These are phyloP conservation scores for Aphidius colemani DNA, from an alignment of 2,888 invertebrate genomes.

Conservation along the genomic window DNA sequence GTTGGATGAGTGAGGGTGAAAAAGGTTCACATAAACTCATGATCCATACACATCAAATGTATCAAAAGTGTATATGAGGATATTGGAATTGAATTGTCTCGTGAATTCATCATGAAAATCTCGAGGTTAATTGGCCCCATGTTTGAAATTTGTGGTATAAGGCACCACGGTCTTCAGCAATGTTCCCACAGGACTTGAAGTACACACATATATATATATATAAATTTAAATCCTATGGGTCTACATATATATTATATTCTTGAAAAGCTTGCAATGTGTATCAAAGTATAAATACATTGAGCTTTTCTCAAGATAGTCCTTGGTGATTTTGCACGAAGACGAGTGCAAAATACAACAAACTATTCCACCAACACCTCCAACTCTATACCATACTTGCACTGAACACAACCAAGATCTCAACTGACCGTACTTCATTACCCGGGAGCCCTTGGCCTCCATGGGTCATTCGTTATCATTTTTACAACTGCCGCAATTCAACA, in stretches of 20 bases:
- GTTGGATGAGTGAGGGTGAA: constrained; percentile 23
- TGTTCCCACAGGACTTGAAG: constrained; percentile 22
- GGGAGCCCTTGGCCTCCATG: constrained; percentile 51
- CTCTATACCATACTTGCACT: too few species aligned
- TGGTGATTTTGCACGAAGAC: constrained; percentile 10
- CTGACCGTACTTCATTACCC: constrained; percentile 61
- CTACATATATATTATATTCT: too few species aligned
- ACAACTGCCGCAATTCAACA: constrained; percentile 61
- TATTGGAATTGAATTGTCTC: neutral
- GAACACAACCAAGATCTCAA: constrained; percentile 10
- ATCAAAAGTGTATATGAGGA: neutral
- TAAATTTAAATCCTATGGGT: too few species aligned
- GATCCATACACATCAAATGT: neutral
- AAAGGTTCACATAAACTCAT: neutral
- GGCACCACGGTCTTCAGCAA: constrained; percentile 15
- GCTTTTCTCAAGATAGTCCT: constrained; percentile 27
- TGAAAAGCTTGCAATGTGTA: constrained; percentile 5
- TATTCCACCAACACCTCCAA: constrained; percentile 19
- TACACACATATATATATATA: too few species aligned
- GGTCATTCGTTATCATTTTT: constrained; percentile 61
- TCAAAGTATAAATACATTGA: constrained; percentile 47
- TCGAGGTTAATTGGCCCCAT: constrained; percentile 7
- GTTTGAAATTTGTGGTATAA: constrained; percentile 12
- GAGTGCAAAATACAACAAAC: constrained; percentile 4
- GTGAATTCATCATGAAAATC: constrained; percentile 6